Evolutionary conservation across 2,113 vertebrate species (phyloP).

Genomic region (Serilophus lunatus): DNA sequence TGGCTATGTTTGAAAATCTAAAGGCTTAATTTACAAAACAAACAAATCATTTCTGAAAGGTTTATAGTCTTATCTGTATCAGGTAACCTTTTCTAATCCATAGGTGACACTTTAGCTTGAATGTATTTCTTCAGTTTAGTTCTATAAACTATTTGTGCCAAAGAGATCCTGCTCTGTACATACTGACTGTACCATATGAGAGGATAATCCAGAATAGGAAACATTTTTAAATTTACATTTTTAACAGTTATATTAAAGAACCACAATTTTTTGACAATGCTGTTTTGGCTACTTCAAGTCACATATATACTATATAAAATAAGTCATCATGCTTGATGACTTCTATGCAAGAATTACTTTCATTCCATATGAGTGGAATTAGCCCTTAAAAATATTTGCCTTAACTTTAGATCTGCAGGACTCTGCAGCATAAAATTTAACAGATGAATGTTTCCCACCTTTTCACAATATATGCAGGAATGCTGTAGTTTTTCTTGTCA

Average conservation of each 20-base stretch:
- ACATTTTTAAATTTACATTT: not conserved
- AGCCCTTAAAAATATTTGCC: not conserved
- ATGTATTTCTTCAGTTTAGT: conserved; percentile 31
- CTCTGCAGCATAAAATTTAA: not conserved
- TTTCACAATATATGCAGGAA: not conserved
- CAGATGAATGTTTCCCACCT: not conserved
- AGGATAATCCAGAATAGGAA: not conserved
- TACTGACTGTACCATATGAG: not conserved
- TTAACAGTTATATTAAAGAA: not conserved
- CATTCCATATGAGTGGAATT: not conserved
- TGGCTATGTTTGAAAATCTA: not conserved
- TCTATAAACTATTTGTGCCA: conserved; percentile 37
- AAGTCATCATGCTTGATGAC: not conserved
- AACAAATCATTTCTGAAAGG: not conserved
- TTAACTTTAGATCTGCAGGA: not conserved
- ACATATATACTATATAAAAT: not conserved
- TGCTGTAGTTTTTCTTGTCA: not conserved
- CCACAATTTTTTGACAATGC: not conserved
- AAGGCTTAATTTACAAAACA: not conserved
- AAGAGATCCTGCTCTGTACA: not conserved
- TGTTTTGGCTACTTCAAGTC: not conserved
- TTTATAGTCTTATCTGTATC: not conserved
- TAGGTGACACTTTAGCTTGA: not conserved
- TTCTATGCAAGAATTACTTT: not conserved
- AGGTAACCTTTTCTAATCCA: not conserved